phyloP scores from a whole-genome alignment of 2,888 invertebrate species.

The Euplagia quadripunctaria region DNA sequence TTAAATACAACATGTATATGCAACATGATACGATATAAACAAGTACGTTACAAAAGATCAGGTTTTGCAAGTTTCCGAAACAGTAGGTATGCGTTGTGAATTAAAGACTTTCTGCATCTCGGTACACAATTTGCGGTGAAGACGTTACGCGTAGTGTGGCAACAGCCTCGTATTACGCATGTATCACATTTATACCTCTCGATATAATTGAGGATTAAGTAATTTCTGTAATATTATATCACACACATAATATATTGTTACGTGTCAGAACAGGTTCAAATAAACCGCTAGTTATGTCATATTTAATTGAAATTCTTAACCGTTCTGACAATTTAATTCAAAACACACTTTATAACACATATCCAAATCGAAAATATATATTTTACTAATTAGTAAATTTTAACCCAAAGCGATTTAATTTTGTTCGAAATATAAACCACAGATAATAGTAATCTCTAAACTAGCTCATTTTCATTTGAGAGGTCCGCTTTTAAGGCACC shows the following conservation, averaged over 20 bases:
- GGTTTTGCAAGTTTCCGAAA: slow-evolving; percentile 13
- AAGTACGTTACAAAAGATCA: slow-evolving; percentile 3
- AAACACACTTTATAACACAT: neutral
- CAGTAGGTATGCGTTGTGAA: slow-evolving; percentile 9
- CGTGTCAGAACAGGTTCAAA: neutral
- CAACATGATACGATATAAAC: neutral
- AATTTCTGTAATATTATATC: neutral
- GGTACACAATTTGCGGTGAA: slow-evolving; percentile 7
- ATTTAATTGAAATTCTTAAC: neutral
- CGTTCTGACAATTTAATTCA: neutral
- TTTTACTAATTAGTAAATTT: too few species aligned
- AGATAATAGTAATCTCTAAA: too few species aligned
- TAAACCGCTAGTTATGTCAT: neutral
- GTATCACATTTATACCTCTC: neutral
- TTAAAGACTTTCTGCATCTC: slow-evolving; percentile 24
- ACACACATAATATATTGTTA: neutral
- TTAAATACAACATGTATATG: neutral
- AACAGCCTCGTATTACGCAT: neutral
- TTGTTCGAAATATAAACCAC: too few species aligned
- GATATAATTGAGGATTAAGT: neutral
- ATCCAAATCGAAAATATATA: too few species aligned
- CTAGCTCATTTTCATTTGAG: too few species aligned
- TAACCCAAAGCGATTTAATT: too few species aligned
- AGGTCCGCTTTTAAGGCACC: too few species aligned
- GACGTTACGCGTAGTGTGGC: neutral